phyloP scores from a whole-genome alignment of 2,888 invertebrate species.

The Acrobasis suavella region DNA sequence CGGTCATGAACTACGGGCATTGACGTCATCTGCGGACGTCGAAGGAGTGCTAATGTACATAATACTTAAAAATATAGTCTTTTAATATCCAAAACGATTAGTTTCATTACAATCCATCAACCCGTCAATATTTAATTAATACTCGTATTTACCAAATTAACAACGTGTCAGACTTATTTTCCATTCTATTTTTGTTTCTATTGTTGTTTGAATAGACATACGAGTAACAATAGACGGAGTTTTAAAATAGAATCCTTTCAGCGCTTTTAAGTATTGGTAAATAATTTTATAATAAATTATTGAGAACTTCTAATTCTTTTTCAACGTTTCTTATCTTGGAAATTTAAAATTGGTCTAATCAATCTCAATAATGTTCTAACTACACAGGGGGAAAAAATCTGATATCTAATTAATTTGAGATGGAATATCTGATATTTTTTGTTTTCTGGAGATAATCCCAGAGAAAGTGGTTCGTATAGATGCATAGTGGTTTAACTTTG shows the following conservation, averaged over 20 bases:
- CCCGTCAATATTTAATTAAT: constrained; percentile 23
- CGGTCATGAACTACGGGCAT: constrained; percentile 38
- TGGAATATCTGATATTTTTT: too few species aligned
- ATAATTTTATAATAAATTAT: too few species aligned
- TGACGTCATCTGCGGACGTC: constrained; percentile 42
- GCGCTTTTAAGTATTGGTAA: background rate
- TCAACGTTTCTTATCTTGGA: too few species aligned
- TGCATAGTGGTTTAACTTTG: too few species aligned
- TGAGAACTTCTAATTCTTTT: too few species aligned
- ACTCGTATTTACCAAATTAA: background rate
- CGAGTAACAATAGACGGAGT: background rate
- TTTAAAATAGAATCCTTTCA: background rate
- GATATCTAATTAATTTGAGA: too few species aligned
- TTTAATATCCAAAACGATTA: constrained; percentile 27
- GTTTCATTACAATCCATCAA: constrained; percentile 25
- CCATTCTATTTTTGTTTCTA: background rate
- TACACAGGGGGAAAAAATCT: too few species aligned
- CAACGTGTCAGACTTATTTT: background rate
- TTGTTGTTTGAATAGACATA: background rate
- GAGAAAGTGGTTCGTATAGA: too few species aligned
- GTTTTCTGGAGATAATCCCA: too few species aligned
- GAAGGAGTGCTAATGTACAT: constrained; percentile 18
- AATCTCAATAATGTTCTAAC: too few species aligned
- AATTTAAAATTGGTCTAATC: too few species aligned
- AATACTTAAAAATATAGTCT: constrained; percentile 30